A percentile compares a stretch with the other conserved stretches of the same genome.
These are phyloP conservation scores for Speoplatyrhinus poulsoni DNA, from an alignment of 2,113 vertebrate species.

Conservation along the genomic window DNA sequence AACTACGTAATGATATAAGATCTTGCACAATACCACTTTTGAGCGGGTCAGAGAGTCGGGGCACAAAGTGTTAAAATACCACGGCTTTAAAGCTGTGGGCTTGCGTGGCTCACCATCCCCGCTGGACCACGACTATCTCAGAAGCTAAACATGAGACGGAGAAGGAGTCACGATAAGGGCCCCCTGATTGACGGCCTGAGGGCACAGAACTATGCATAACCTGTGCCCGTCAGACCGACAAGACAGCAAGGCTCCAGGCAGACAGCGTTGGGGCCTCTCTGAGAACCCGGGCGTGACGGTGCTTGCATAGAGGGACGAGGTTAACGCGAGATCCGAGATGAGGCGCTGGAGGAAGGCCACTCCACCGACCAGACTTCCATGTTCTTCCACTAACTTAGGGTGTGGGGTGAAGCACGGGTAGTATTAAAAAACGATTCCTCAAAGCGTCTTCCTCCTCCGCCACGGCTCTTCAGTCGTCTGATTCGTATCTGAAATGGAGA, in stretches of 20 bases:
- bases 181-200: not conserved
- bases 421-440: no score
- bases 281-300: constrained; percentile 31
- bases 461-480: constrained; percentile 65
- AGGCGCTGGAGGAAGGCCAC: constrained; percentile 31
- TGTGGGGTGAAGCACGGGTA: constrained; percentile 21
- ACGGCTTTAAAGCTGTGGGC: not conserved
- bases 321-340: constrained; percentile 30
- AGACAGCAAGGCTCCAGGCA: constrained; percentile 38
- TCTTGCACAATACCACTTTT: no score
- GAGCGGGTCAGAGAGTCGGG: not conserved
- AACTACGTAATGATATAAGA: not conserved
- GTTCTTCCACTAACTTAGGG: constrained; percentile 16
- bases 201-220: constrained; percentile 28
- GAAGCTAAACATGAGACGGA: constrained; percentile 20
- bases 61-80: not conserved
- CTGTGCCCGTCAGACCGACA: constrained; percentile 15
- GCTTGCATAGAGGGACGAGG: constrained; percentile 62
- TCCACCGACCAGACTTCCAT: not conserved
- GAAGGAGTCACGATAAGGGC: constrained; percentile 4
- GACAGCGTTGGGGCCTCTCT: constrained; percentile 57
- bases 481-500: constrained; percentile 73
- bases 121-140: not conserved
- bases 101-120: not conserved
- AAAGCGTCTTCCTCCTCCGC: not conserved